Conservation (phyloP, 1,140 invertebrate genomes). For the Pemphigus obesinymphae region DNA sequence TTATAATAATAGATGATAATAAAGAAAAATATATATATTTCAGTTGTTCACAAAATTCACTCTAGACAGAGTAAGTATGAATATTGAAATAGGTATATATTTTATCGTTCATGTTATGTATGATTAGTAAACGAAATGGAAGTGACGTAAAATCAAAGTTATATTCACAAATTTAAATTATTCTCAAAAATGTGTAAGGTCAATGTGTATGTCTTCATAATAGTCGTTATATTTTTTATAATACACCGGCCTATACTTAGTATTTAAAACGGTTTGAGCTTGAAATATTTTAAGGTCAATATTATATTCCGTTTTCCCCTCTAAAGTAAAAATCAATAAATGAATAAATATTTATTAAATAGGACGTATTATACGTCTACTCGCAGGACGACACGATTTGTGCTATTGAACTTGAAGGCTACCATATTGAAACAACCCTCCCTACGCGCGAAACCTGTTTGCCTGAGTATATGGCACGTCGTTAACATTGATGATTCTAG, state of each 20-base stretch:
- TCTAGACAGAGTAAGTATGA: too few species aligned
- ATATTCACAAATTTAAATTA: background rate
- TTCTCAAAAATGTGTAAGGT: background rate
- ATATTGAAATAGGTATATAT: too few species aligned
- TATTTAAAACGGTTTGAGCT: background rate
- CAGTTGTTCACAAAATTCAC: background rate
- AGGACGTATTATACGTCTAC: background rate
- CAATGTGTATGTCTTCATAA: background rate
- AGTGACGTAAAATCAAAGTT: background rate
- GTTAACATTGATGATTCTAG: slow-evolving; percentile 16
- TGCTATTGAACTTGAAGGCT: slow-evolving; percentile 40
- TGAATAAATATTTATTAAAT: background rate
- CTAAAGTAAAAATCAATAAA: background rate
- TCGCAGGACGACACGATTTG: background rate
- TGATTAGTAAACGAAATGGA: too few species aligned
- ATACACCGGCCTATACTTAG: background rate
- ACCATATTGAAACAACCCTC: background rate
- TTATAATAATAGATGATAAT: background rate
- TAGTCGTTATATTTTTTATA: background rate
- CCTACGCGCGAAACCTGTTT: background rate
- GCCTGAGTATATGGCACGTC: background rate
- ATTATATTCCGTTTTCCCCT: background rate
- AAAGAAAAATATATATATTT: background rate
- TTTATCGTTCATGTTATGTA: too few species aligned
- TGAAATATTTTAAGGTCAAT: background rate